A percentile compares a stretch with the other conserved stretches of the same genome.
Conservation (phyloP, 1,140 invertebrate species). For the Gonioctena quinquepunctata region DNA sequence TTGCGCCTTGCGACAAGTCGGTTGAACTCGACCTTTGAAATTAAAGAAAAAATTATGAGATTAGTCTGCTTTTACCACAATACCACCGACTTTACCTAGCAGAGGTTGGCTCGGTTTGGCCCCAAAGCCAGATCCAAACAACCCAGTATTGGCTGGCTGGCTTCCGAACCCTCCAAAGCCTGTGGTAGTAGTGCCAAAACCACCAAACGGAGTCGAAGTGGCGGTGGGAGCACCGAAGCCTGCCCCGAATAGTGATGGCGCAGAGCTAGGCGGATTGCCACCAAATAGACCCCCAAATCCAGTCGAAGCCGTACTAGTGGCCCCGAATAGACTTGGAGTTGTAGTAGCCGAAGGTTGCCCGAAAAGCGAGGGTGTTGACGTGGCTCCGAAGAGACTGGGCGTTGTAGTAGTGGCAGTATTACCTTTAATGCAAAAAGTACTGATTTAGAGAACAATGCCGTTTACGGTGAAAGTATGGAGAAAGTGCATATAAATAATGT, state of each 20-base stretch:
- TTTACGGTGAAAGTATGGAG: background rate
- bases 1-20: no score
- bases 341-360: conserved; percentile 19
- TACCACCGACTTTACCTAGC: no score
- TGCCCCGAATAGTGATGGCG: conserved; percentile 50
- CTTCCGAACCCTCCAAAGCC: conserved; percentile 64
- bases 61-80: no score
- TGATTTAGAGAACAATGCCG: no score
- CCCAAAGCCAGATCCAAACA: conserved; percentile 56
- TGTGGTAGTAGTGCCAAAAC: conserved; percentile 40
- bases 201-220: conserved; percentile 33
- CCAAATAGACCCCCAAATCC: conserved; percentile 35
- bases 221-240: conserved; percentile 39
- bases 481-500: no score
- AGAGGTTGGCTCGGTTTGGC: conserved; percentile 47
- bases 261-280: conserved; percentile 34
- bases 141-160: conserved; percentile 47
- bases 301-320: conserved; percentile 48
- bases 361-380: conserved; percentile 27
- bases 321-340: conserved; percentile 49
- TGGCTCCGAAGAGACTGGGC: conserved; percentile 37
- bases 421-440: no score
- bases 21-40: no score
- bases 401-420: conserved; percentile 36
- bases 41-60: no score